A percentile compares a stretch with the other conserved stretches of the same genome.
phyloP scores from a whole-genome alignment of 2,113 vertebrate species.

The Tiliqua scincoides region DNA sequence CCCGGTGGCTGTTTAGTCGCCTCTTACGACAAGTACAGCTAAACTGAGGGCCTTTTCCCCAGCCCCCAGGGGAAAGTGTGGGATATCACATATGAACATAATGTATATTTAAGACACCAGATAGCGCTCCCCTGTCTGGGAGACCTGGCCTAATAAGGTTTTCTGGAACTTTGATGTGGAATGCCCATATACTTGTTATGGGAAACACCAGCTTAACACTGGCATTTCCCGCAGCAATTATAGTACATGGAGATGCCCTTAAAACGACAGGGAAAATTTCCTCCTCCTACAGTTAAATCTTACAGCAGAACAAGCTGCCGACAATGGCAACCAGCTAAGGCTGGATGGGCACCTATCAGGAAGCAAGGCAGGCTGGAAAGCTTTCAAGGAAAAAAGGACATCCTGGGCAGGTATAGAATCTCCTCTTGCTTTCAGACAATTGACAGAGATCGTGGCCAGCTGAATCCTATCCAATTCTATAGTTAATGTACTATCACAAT shows the following conservation, averaged over 20 bases:
- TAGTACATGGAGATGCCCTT: background rate
- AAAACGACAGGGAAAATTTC: background rate
- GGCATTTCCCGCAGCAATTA: background rate
- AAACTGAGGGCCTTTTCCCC: no score
- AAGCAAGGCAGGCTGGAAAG: background rate
- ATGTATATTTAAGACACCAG: background rate
- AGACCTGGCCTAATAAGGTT: background rate
- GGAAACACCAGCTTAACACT: background rate
- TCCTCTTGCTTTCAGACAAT: background rate
- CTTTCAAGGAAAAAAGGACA: conserved; percentile 1
- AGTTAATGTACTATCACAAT: background rate
- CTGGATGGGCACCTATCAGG: background rate
- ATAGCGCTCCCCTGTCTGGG: background rate
- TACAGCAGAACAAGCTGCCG: background rate
- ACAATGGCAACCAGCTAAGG: background rate
- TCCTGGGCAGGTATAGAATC: background rate
- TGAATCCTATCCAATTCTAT: background rate
- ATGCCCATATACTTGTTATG: background rate
- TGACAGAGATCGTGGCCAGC: background rate
- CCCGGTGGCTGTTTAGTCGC: no score
- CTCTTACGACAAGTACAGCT: no score
- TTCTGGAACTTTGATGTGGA: background rate
- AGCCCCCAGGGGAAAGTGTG: no score
- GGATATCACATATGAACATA: background rate
- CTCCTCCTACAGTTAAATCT: background rate